Percentiles rank a stretch among this genome's conserved stretches.
These are phyloP conservation scores for Halcyon malimbica DNA, from an alignment of 2,113 vertebrate species.

Conservation along the genomic window DNA sequence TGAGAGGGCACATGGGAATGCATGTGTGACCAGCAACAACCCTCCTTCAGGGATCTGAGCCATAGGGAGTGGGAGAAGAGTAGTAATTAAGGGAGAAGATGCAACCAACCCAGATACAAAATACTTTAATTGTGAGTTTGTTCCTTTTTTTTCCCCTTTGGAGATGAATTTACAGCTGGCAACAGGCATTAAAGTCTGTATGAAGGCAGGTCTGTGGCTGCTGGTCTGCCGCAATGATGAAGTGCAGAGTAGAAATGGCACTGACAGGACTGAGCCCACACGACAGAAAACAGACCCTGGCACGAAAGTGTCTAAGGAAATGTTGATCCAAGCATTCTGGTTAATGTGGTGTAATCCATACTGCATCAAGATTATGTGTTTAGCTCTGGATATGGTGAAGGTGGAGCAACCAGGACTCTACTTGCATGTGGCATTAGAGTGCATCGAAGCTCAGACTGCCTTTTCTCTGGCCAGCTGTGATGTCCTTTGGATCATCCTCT, in stretches of 20 bases:
- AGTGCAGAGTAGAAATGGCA: background rate
- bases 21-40: rapidly evolving
- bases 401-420: background rate
- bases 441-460: rapidly evolving
- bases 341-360: background rate
- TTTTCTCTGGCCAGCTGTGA: background rate
- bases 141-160: background rate
- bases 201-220: background rate
- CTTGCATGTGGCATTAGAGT: rapidly evolving
- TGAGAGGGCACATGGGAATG: background rate
- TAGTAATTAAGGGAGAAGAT: background rate
- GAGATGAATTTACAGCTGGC: background rate
- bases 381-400: background rate
- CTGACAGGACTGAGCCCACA: background rate
- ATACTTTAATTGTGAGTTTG: background rate
- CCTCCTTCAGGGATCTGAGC: background rate
- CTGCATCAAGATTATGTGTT: background rate
- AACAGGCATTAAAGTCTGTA: background rate
- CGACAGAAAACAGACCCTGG: background rate
- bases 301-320: background rate
- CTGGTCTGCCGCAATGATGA: rapidly evolving
- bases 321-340: background rate
- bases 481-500: background rate
- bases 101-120: background rate
- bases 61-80: background rate